Evolutionary conservation across 2,113 vertebrate genomes (phyloP).

Genomic region (Orientallactaga bullata): DNA sequence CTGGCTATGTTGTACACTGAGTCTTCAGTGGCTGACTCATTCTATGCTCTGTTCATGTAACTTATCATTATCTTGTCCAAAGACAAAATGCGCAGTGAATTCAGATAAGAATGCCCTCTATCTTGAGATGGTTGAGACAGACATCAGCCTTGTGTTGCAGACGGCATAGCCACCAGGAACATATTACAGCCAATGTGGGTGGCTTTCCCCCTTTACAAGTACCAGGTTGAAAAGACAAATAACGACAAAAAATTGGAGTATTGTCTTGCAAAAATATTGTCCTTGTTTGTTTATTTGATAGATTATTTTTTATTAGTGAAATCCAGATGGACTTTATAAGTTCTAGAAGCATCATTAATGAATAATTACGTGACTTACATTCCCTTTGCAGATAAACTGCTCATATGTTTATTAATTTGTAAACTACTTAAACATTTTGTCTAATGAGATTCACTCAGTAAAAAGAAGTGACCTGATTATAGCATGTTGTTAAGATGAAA

Average conservation of each 20-base stretch:
- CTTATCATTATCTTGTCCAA: conserved; percentile 71
- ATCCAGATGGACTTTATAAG: neutral
- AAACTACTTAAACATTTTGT: conserved; percentile 46
- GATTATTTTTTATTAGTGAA: conserved; percentile 22
- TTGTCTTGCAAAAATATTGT: neutral
- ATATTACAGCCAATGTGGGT: neutral
- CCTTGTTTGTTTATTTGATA: neutral
- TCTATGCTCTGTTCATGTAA: conserved; percentile 10
- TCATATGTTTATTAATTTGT: conserved; percentile 52
- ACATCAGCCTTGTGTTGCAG: neutral
- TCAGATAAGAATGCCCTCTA: conserved; percentile 19
- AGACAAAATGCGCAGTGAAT: conserved; percentile 62
- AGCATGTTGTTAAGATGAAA: conserved; percentile 2
- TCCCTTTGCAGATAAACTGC: conserved; percentile 15
- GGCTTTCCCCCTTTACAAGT: neutral
- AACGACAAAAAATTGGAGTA: neutral
- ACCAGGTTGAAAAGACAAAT: neutral
- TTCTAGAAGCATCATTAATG: conserved; percentile 18
- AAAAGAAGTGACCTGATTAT: conserved; percentile 27
- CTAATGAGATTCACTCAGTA: conserved; percentile 49
- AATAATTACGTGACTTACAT: conserved; percentile 22
- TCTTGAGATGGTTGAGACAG: conserved; percentile 17
- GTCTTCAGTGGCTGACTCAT: conserved; percentile 67
- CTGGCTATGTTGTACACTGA: neutral
- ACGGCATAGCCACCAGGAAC: neutral